These are phyloP conservation scores for Oikopleura vanhoeffeni DNA, from an alignment of 23 tunicate genomes.

Conservation along the genomic window DNA sequence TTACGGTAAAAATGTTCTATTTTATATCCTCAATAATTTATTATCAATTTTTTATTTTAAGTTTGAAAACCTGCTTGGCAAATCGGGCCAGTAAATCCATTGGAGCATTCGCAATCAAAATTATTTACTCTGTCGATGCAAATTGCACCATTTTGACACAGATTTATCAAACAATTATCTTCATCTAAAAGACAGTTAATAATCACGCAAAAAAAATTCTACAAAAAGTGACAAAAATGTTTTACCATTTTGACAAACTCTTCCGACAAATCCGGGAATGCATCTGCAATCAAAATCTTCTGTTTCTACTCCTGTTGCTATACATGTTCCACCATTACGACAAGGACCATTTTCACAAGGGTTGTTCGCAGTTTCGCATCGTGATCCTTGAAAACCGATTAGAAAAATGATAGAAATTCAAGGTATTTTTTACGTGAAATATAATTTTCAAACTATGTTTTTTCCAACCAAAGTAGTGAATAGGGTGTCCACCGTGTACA, in stretches of 20 bases:
- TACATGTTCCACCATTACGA: background rate
- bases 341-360: background rate
- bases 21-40: no score
- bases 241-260: background rate
- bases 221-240: no score
- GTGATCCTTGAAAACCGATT: no score
- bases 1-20: no score
- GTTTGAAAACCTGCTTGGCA: background rate
- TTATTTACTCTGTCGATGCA: slow-evolving; percentile 32
- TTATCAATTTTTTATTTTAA: no score
- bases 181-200: no score
- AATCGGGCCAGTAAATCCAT: background rate
- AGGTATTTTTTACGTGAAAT: no score
- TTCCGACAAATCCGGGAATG: slow-evolving; percentile 20
- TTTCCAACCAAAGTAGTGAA: no score
- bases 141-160: slow-evolving; percentile 52
- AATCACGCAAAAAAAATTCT: no score
- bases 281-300: background rate
- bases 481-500: no score
- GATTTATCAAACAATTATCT: slow-evolving; percentile 46
- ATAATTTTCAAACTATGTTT: no score
- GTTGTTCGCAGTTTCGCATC: slow-evolving; percentile 34
- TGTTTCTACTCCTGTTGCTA: background rate
- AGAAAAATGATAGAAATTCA: no score
- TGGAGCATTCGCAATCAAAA: background rate